Evolutionary conservation across 1,140 invertebrate genomes (phyloP), one percentile per base, ranked within the genome.

Genomic region (Oryctes rhinoceros): DNA sequence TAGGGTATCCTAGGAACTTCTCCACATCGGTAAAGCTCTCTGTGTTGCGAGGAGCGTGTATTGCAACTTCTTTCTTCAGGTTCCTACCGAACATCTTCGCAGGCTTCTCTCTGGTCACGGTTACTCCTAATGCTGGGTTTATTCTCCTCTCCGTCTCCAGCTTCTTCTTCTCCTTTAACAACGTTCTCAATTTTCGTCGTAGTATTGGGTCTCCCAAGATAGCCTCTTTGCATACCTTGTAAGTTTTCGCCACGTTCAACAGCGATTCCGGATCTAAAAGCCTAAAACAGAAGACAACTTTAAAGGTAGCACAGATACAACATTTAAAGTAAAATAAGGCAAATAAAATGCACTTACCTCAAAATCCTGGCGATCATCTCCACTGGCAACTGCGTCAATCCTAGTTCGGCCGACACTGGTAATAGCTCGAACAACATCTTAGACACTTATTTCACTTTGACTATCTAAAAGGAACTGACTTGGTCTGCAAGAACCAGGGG

Each of bases 281-380:
- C n/a, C 62, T 67, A 20, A 9, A 67, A 15, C n/a, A 67, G 11
- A 53, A 53, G n/a, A 11, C 49, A n/a, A n/a, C n/a, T n/a, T n/a
- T n/a, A n/a, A 10, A 11, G n/a, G n/a, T n/a, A 53, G 11, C n/a
- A 67, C n/a, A 67, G 24, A 0, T 9, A 18, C 18, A 4, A 24
- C 4, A 67, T 30, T 10, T n/a, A 67, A 67, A 20, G 24, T 20
- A 20, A n/a, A 15, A 65, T 18, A 67, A 0, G 10, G 7, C n/a
- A 67, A n/a, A 5, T 20, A 67, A 24, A 67, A 67, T 20, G 18
- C 3, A 24, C 62, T 67, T 67, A 67, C 62, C 62, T 67, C 18
- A 67, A 67, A 67, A 67, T 67, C 5, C 18, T 4, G 18, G 62
- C 62, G n/a, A 67, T 67, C 62, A 67, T 20, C 62, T 67, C 62